Base-by-base conservation (phyloP, 37 sponge, comb jelly and placozoan species). In the Dysidea cf. avara region DNA sequence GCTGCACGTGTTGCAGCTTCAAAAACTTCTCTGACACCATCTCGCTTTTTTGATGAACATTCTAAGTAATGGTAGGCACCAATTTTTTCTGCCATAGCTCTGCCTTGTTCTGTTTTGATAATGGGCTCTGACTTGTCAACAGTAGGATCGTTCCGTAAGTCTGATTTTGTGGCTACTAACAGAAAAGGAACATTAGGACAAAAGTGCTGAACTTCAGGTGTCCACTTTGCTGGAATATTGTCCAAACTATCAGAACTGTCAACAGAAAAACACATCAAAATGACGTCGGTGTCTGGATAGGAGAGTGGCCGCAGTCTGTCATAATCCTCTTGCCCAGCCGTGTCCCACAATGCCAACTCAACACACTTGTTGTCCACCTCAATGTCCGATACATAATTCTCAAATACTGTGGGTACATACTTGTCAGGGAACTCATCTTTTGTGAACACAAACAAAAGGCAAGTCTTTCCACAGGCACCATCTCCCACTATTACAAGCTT, bases 401-500 rank as follows among this genome's bases (percentile, higher is more conserved):
- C 97, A 81, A 96, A 96, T 29, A 96, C 97, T 13, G 97, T 96
- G 2, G 97, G 97, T 0, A 96, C 89, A 64, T 96, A 96, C 36
- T 89, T 86, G 71, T 96, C 96, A 9, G 96, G 96, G 60, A 96
- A 93, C 61, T 96, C 87, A 63, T 97, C 97, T 62, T 97, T 97
- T 28, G 94, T 84, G 84, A 97, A 97, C 25, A 87, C 97, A 69
- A 97, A 87, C 11, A 97, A 91, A 2, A 97, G 88, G 55, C 97
- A 97, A 1, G 97, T 97, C 68, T 97, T 97, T 18, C 97, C 97
- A 81, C 97, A 97, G 17, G 97, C 97, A 51, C 97, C 97, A 60
- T 97, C 97, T 24, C 97, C 97, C 74, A 97, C 97, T 31, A 97
- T 97, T 43, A 97, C 98, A 30, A 97, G 79, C 69, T 97, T 97